Conservation (phyloP, 2,797 vertebrate species). For the Adrianichthys oophorus region DNA sequence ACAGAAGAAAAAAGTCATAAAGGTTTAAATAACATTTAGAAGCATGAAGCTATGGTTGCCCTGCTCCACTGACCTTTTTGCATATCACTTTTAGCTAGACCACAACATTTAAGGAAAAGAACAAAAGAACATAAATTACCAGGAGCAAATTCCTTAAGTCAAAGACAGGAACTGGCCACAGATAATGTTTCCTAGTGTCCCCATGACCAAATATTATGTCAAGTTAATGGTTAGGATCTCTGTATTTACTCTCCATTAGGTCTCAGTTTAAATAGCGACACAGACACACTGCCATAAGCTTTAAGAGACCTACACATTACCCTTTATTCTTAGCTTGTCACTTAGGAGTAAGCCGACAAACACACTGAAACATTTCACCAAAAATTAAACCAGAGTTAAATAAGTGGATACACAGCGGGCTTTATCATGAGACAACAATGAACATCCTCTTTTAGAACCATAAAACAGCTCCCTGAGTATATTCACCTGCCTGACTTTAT, state of each 20-base stretch:
- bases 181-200: constrained; percentile 77
- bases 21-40: background rate
- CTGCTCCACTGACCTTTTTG: background rate
- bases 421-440: constrained; percentile 74
- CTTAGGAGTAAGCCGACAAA: constrained; percentile 71
- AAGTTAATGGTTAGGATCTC: constrained; percentile 93
- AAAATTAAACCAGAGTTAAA: constrained; percentile 47
- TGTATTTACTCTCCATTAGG: constrained; percentile 89
- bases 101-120: constrained; percentile 21
- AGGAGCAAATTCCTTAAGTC: constrained; percentile 64
- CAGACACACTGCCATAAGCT: constrained; percentile 47
- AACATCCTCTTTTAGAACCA: constrained; percentile 47
- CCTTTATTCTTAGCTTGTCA: constrained; percentile 51
- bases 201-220: constrained; percentile 76
- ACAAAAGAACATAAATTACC: constrained; percentile 51
- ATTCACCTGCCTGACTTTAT: constrained; percentile 74
- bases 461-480: constrained; percentile 61
- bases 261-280: constrained; percentile 58
- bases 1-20: background rate
- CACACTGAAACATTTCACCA: constrained; percentile 40
- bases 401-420: constrained; percentile 43
- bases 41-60: background rate
- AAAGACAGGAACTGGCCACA: constrained; percentile 61
- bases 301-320: constrained; percentile 62
- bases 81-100: constrained; percentile 17